Percentiles rank a stretch among this genome's conserved stretches.
phyloP scores from a whole-genome alignment of 1,140 invertebrate genomes.

The Antheraea pernyi region DNA sequence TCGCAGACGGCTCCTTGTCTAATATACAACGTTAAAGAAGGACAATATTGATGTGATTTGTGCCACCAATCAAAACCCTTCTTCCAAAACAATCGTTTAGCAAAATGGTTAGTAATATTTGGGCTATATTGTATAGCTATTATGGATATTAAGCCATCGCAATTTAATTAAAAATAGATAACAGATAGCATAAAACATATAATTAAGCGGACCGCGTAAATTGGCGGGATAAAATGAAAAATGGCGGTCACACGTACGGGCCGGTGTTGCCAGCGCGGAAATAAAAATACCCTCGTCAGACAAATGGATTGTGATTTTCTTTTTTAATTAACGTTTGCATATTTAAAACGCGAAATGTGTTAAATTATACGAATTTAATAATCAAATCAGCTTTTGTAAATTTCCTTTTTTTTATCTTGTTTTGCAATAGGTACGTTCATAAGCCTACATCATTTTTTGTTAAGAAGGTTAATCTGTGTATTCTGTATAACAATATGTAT shows the following conservation, averaged over 20 bases:
- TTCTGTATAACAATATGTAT: no score
- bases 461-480: no score
- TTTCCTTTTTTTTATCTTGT: neutral
- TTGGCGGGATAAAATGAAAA: conserved; percentile 12
- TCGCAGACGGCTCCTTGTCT: no score
- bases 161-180: neutral
- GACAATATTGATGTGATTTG: no score
- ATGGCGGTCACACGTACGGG: conserved; percentile 9
- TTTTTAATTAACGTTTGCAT: neutral
- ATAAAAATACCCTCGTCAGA: neutral
- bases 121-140: neutral
- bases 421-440: neutral
- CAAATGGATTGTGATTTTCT: conserved; percentile 4
- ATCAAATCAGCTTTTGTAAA: neutral
- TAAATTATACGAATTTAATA: neutral
- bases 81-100: no score
- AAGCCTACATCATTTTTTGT: no score
- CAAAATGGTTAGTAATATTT: no score
- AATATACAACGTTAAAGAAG: no score
- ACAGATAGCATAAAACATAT: neutral
- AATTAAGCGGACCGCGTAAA: conserved; percentile 10
- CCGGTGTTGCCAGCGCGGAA: neutral
- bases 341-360: neutral
- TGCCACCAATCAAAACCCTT: no score
- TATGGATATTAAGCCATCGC: neutral